These are phyloP conservation scores for Eupithecia subumbrata DNA, from an alignment of 2,888 invertebrate genomes.

Conservation along the genomic window DNA sequence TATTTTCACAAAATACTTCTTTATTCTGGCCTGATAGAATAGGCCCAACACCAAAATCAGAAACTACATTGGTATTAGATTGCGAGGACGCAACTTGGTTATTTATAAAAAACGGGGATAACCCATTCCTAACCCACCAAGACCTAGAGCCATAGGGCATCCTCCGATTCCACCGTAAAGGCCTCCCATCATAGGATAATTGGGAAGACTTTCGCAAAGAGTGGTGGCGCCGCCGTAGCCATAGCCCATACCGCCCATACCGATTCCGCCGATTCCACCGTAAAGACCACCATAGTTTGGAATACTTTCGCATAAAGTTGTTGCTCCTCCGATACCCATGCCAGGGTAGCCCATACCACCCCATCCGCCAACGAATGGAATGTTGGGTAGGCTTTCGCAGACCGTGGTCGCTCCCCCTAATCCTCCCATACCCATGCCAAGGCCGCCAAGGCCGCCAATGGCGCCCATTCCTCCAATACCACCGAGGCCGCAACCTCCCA, in stretches of 20 bases:
- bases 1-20: background rate
- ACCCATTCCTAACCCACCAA: background rate
- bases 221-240: background rate
- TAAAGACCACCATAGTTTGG: conserved; percentile 20
- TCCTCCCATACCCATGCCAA: background rate
- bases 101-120: conserved; percentile 57
- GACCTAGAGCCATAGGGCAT: background rate
- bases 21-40: conserved; percentile 20
- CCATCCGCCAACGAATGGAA: conserved; percentile 6
- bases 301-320: conserved; percentile 34
- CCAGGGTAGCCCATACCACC: conserved; percentile 7
- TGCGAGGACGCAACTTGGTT: conserved; percentile 41
- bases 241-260: background rate
- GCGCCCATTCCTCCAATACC: conserved; percentile 1
- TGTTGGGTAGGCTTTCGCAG: conserved; percentile 35
- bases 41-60: conserved; percentile 10
- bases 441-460: background rate
- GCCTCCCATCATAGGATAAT: background rate
- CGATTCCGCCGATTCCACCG: background rate
- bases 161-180: background rate
- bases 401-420: conserved; percentile 26
- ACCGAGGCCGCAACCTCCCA: conserved; percentile 11
- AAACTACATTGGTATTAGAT: conserved; percentile 27
- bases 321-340: background rate
- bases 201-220: background rate